Percentiles rank a stretch among this genome's conserved stretches.
These are phyloP conservation scores for Ceuthmochares aereus DNA, from an alignment of 2,113 vertebrate species.

Conservation along the genomic window DNA sequence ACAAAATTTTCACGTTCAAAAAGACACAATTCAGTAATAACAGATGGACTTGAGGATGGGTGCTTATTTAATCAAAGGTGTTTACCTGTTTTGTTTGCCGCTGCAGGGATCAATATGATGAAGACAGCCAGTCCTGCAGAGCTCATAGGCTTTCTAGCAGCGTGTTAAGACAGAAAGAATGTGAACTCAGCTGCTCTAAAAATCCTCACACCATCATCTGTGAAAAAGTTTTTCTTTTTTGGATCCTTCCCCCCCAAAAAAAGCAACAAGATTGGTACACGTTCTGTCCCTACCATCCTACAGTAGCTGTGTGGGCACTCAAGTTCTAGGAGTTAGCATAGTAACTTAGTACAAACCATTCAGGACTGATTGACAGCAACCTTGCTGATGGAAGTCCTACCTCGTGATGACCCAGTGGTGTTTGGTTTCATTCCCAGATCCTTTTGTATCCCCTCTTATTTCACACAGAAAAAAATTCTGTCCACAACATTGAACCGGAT, in stretches of 20 bases:
- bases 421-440: background rate
- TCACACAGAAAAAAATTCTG: background rate
- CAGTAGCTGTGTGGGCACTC: background rate
- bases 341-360: background rate
- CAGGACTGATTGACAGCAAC: background rate
- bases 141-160: background rate
- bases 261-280: background rate
- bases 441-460: background rate
- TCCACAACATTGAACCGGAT: background rate
- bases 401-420: background rate
- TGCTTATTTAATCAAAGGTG: background rate
- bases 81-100: background rate
- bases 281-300: background rate
- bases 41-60: background rate
- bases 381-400: background rate
- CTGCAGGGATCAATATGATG: background rate
- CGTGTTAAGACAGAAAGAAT: background rate
- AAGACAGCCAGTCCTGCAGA: background rate
- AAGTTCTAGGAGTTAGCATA: background rate
- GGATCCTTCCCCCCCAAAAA: background rate
- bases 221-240: background rate
- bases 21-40: background rate
- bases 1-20: background rate
- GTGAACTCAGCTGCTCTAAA: background rate
- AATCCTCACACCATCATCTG: background rate